Evolutionary conservation across 2,888 invertebrate genomes (phyloP).

Genomic region (Tinea semifulvella): DNA sequence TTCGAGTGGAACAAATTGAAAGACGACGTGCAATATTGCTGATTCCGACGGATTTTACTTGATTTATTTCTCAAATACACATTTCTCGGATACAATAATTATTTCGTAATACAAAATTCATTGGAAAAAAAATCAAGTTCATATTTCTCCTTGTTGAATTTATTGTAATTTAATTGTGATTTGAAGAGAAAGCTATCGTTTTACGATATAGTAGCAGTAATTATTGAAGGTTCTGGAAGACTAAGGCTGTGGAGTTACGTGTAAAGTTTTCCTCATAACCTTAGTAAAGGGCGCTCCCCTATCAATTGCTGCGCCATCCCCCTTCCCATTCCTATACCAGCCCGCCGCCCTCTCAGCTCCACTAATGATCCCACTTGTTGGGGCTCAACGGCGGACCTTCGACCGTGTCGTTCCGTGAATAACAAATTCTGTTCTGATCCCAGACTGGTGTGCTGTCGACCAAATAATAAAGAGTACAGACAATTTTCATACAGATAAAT

Average conservation of each 20-base stretch:
- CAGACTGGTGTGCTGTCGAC: constrained; percentile 18
- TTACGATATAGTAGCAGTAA: constrained; percentile 7
- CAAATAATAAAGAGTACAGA: constrained; percentile 31
- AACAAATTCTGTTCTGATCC: constrained; percentile 57
- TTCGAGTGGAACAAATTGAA: constrained; percentile 21
- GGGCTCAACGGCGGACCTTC: constrained; percentile 57
- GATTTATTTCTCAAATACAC: constrained; percentile 19
- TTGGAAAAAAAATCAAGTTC: neutral
- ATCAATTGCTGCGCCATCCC: constrained; percentile 46
- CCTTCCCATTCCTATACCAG: constrained; percentile 22
- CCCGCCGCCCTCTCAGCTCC: constrained; percentile 29
- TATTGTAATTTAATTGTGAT: constrained; percentile 5
- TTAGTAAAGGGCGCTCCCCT: constrained; percentile 57
- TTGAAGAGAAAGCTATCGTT: constrained; percentile 2
- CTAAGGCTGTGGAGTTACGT: constrained; percentile 42
- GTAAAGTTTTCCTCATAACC: constrained; percentile 61
- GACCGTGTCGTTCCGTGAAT: constrained; percentile 58
- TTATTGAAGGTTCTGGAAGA: constrained; percentile 12
- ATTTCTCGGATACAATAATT: constrained; percentile 9
- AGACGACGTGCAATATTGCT: constrained; percentile 20
- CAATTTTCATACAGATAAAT: constrained; percentile 24
- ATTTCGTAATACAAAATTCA: constrained; percentile 3
- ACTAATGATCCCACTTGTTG: constrained; percentile 66
- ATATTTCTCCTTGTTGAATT: neutral
- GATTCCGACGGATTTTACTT: constrained; percentile 20